These are phyloP conservation scores for Ceratosolen solmsi DNA, from an alignment of 1,140 invertebrate species.

Conservation along the genomic window DNA sequence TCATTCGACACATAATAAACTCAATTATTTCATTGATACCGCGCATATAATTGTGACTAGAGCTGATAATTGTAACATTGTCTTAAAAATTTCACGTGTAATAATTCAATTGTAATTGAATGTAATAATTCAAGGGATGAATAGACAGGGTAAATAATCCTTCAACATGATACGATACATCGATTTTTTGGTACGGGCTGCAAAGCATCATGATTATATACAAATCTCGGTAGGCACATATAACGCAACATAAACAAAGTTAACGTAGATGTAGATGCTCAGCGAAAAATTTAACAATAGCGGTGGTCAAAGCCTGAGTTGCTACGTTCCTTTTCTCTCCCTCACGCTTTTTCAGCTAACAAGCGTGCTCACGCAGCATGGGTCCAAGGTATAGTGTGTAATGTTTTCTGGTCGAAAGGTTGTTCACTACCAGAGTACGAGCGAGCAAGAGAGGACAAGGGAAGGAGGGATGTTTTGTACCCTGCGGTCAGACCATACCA, in stretches of 20 bases:
- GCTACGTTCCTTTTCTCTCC: not conserved
- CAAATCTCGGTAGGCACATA: not conserved
- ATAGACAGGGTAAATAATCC: not conserved
- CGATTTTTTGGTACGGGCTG: not conserved
- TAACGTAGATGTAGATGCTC: not conserved
- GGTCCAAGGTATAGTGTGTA: slow-evolving; percentile 3
- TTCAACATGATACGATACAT: not conserved
- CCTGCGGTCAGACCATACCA: slow-evolving; percentile 13
- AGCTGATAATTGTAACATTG: not conserved
- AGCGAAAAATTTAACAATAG: slow-evolving; percentile 32
- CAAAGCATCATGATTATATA: not conserved
- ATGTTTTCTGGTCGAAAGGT: slow-evolving; percentile 8
- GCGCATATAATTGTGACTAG: not conserved
- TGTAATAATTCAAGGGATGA: not conserved
- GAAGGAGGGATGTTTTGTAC: slow-evolving; percentile 2
- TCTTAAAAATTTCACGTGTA: not conserved
- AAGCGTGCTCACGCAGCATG: slow-evolving; percentile 30
- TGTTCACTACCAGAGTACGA: slow-evolving; percentile 18
- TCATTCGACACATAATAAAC: not conserved
- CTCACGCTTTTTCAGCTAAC: slow-evolving; percentile 17
- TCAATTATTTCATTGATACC: not conserved
- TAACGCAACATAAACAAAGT: slow-evolving; percentile 16
- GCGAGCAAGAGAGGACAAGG: not conserved
- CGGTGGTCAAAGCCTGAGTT: not conserved
- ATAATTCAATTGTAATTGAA: too few relatives aligned